Evolutionary conservation across 1,140 invertebrate species (phyloP).

Genomic region (Cylas formicarius): DNA sequence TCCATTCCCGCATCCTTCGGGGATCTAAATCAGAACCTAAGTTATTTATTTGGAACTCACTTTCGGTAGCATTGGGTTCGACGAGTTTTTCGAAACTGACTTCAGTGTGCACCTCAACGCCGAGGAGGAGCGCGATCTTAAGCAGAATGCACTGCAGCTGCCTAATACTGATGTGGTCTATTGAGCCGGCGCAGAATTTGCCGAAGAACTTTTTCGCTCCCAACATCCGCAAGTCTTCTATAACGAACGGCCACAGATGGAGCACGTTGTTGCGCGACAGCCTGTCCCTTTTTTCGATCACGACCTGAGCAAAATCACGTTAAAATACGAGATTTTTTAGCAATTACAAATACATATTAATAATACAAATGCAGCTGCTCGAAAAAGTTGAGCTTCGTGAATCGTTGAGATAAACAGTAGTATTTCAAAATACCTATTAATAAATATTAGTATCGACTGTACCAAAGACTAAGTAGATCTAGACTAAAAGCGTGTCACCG

Average conservation of each 20-base stretch:
- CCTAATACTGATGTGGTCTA: constrained; percentile 97
- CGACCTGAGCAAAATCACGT: constrained; percentile 53
- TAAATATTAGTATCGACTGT: too few relatives aligned
- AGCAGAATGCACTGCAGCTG: constrained; percentile 92
- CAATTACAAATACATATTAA: not conserved
- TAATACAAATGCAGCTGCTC: constrained; percentile 1
- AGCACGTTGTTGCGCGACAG: constrained; percentile 96
- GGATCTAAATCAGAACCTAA: not conserved
- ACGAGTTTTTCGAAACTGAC: constrained; percentile 82
- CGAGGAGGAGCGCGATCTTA: constrained; percentile 92
- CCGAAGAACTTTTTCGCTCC: constrained; percentile 99
- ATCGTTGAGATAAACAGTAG: too few relatives aligned
- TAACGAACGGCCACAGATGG: constrained; percentile 98
- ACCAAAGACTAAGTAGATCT: too few relatives aligned
- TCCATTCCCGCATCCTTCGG: not conserved
- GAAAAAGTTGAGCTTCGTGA: too few relatives aligned
- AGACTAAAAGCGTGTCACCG: too few relatives aligned
- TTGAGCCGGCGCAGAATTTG: constrained; percentile 97
- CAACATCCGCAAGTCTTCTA: constrained; percentile 86
- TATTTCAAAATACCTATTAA: too few relatives aligned
- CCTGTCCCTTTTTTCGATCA: constrained; percentile 86
- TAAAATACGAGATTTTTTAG: constrained; percentile 11
- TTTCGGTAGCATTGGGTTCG: constrained; percentile 67
- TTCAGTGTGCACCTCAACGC: constrained; percentile 92
- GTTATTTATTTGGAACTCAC: constrained; percentile 48